Evolutionary conservation across 2,797 vertebrate genomes (phyloP).

Genomic region (Geotrypetes seraphini): DNA sequence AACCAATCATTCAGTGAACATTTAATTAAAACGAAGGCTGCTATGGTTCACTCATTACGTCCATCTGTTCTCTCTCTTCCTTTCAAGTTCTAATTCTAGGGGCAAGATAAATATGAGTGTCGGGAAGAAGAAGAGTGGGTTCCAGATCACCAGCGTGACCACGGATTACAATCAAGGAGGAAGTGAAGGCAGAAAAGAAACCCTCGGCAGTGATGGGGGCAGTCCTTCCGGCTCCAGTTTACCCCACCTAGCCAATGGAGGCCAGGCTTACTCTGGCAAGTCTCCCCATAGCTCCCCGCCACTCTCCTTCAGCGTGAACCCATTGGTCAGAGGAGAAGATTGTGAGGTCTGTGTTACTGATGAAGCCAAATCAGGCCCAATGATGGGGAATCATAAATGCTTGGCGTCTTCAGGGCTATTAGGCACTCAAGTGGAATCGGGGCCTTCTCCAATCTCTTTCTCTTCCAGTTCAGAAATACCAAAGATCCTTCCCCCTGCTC

Average conservation of each 20-base stretch:
- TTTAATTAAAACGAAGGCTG: no score
- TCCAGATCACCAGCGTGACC: constrained; percentile 81
- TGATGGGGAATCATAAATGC: no score
- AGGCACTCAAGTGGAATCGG: no score
- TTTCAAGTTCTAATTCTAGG: background rate
- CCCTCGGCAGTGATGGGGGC: background rate
- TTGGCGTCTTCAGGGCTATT: no score
- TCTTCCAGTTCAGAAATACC: background rate
- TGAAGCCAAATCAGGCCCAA: no score
- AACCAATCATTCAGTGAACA: no score
- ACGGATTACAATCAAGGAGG: constrained; percentile 50
- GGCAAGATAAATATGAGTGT: constrained; percentile 54
- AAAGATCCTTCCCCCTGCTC: background rate
- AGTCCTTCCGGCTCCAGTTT: background rate
- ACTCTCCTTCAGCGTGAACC: no score
- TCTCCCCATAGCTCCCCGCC: background rate
- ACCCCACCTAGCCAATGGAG: no score
- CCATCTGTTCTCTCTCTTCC: background rate
- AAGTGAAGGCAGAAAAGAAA: constrained; percentile 2
- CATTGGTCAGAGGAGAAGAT: no score
- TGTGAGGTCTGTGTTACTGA: no score
- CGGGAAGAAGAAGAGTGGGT: constrained; percentile 71
- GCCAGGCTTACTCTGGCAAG: constrained; percentile 1
- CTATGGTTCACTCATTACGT: no score
- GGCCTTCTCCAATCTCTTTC: background rate